phyloP scores from a whole-genome alignment of 2,888 invertebrate genomes.

The Troilus luridus region DNA sequence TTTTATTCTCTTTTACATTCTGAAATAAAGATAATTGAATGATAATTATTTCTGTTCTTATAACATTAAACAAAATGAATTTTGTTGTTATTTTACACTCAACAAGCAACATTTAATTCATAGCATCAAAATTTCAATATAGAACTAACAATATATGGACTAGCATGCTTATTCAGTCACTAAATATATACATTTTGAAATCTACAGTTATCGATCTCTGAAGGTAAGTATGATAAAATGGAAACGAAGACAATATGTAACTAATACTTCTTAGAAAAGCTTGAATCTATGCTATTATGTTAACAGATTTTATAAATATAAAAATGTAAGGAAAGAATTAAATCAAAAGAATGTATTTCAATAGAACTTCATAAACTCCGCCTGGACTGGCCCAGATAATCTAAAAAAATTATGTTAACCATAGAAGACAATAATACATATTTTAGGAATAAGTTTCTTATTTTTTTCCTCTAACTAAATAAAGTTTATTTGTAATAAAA shows the following conservation, averaged over 20 bases:
- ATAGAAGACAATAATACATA: no score
- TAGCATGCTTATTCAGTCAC: conserved; percentile 40
- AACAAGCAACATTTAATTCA: conserved; percentile 19
- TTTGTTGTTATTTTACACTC: neutral
- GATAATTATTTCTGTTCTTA: neutral
- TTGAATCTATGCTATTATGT: neutral
- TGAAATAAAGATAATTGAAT: neutral
- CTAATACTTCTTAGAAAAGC: neutral
- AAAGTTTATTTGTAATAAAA: no score
- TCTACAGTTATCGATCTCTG: neutral
- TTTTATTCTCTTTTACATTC: neutral
- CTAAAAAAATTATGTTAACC: no score
- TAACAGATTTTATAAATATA: neutral
- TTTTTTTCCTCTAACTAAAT: no score
- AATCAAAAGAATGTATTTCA: neutral
- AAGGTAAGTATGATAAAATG: neutral
- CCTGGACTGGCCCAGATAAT: no score
- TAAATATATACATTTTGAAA: conserved; percentile 4
- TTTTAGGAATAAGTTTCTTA: no score
- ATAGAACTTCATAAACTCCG: no score
- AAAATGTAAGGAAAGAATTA: neutral
- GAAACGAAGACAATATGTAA: neutral
- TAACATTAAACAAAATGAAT: neutral
- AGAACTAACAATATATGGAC: neutral
- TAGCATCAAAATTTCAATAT: neutral